Conservation (phyloP, 2,797 vertebrate genomes). For the Erpetoichthys calabaricus region DNA sequence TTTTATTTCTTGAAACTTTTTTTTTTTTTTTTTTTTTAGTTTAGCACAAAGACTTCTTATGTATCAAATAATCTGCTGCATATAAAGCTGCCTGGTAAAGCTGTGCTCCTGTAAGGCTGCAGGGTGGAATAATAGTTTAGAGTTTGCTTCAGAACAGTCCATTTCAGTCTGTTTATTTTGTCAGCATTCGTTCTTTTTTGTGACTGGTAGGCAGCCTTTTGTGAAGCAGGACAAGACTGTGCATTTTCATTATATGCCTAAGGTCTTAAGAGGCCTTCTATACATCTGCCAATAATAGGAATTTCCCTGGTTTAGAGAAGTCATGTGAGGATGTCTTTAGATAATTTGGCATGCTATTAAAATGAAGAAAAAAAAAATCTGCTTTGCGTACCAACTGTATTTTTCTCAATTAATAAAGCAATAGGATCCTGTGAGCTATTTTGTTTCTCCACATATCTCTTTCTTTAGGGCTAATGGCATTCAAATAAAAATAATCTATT, state of each 20-base stretch:
- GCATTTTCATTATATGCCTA: constrained; percentile 37
- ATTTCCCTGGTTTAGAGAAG: constrained; percentile 63
- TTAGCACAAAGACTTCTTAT: constrained; percentile 39
- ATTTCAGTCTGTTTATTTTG: constrained; percentile 28
- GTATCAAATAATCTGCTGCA: constrained; percentile 28
- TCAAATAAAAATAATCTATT: too few species aligned
- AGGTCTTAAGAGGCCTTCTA: constrained; percentile 46
- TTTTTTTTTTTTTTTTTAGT: too few species aligned
- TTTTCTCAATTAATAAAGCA: too few species aligned
- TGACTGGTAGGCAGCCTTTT: constrained; percentile 32
- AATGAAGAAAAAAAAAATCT: constrained; percentile 1
- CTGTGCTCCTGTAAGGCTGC: constrained; percentile 12
- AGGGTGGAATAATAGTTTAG: constrained; percentile 24
- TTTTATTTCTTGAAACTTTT: constrained; percentile 43
- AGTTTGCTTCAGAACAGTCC: constrained; percentile 21
- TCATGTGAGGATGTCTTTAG: constrained; percentile 36
- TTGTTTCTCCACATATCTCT: too few species aligned
- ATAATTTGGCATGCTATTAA: constrained; percentile 26
- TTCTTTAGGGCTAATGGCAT: too few species aligned
- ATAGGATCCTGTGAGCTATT: too few species aligned
- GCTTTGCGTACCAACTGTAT: too few species aligned
- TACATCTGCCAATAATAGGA: constrained; percentile 58
- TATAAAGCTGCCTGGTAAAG: constrained; percentile 27
- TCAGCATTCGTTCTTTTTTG: constrained; percentile 34
- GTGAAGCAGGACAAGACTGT: constrained; percentile 36